phyloP scores from a whole-genome alignment of 2,113 vertebrate genomes.

The mouse (Mus musculus) region DNA sequence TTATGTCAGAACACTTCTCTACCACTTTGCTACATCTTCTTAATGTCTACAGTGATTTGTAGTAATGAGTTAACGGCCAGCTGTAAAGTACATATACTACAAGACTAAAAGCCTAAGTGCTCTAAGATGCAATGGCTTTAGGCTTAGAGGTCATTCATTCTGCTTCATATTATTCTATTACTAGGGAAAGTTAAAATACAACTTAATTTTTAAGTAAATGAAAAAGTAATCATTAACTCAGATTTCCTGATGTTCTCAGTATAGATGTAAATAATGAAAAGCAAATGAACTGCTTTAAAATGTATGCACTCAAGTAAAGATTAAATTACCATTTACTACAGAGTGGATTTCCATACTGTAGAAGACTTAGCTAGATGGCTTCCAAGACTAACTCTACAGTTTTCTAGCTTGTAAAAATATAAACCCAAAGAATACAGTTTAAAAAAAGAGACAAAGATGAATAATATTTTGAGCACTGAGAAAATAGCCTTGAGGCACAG shows the following conservation, averaged over 20 bases:
- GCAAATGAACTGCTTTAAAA: neutral
- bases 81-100: neutral
- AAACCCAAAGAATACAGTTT: neutral
- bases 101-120: neutral
- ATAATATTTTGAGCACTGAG: neutral
- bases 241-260: neutral
- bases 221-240: conserved; percentile 36
- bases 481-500: neutral
- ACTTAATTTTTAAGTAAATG: conserved; percentile 9
- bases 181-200: conserved; percentile 25
- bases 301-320: neutral
- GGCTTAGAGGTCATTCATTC: neutral
- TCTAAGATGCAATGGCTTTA: conserved; percentile 10
- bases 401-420: neutral
- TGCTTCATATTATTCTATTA: conserved; percentile 24
- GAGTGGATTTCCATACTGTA: conserved; percentile 7
- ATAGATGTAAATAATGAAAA: conserved; percentile 2
- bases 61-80: neutral
- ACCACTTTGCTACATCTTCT: neutral
- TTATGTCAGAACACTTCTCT: neutral
- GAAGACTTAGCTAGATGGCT: neutral
- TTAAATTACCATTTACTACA: neutral
- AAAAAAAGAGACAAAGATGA: neutral
- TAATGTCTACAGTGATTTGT: neutral
- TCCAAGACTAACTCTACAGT: neutral